These are phyloP conservation scores for Copidosoma aretas DNA, from an alignment of 2,888 invertebrate genomes.

Conservation along the genomic window DNA sequence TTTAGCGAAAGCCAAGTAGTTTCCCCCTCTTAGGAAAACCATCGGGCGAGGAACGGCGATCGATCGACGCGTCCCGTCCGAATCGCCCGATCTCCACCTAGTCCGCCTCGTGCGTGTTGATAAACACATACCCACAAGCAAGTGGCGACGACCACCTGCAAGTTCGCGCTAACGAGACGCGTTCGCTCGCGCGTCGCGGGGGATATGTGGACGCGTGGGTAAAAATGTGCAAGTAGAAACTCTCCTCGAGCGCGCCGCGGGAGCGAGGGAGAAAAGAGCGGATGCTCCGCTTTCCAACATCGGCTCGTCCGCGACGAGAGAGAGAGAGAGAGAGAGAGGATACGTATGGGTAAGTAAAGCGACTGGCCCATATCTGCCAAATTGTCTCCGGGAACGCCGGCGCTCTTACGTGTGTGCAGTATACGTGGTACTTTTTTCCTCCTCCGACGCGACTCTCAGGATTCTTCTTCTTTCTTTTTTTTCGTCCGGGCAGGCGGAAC, in stretches of 20 bases:
- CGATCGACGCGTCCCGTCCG: too few relatives aligned
- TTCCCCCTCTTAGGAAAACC: too few relatives aligned
- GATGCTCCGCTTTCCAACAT: constrained; percentile 42
- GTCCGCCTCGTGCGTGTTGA: too few relatives aligned
- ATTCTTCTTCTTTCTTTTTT: too few relatives aligned
- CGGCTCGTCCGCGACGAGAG: background rate
- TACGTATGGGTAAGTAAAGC: constrained; percentile 30
- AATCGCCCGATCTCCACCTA: too few relatives aligned
- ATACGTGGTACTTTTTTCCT: background rate
- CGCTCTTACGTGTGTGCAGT: background rate
- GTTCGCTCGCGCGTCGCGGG: background rate
- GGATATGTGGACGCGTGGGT: too few relatives aligned
- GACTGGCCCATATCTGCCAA: constrained; percentile 45
- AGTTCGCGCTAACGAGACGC: constrained; percentile 20
- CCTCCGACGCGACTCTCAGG: background rate
- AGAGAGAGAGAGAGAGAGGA: too few relatives aligned
- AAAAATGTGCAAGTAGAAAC: background rate
- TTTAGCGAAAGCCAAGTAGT: too few relatives aligned
- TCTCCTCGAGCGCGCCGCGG: background rate
- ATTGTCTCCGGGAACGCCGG: constrained; percentile 28
- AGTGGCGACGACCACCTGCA: constrained; percentile 1
- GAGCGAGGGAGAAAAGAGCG: background rate
- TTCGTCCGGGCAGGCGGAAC: too few relatives aligned
- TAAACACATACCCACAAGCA: background rate
- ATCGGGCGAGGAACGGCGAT: too few relatives aligned